These are phyloP conservation scores for Apodemus speciosus DNA, from an alignment of 2,113 vertebrate genomes.

Conservation along the genomic window DNA sequence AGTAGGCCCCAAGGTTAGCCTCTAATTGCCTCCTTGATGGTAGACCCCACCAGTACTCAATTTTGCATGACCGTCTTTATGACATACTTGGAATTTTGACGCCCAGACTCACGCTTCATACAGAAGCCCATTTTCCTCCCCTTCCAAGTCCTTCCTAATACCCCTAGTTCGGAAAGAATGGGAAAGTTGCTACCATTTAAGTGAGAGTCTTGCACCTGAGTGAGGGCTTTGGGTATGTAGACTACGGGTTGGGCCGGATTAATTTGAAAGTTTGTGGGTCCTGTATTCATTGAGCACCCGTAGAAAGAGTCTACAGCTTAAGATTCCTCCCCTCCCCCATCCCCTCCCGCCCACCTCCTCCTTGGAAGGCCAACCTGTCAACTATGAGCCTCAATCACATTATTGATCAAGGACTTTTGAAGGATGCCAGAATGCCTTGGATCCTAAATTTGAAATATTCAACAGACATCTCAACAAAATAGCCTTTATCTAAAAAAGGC, in stretches of 20 bases:
- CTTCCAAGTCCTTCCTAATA: slow-evolving; percentile 52
- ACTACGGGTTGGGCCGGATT: neutral
- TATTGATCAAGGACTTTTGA: neutral
- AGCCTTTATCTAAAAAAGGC: neutral
- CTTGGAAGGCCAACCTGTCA: neutral
- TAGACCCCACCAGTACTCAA: slow-evolving; percentile 52
- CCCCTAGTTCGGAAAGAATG: slow-evolving; percentile 60
- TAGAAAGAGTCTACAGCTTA: neutral
- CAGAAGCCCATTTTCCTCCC: slow-evolving; percentile 61
- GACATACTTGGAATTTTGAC: slow-evolving; percentile 79
- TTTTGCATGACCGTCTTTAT: slow-evolving; percentile 80
- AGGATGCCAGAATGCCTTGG: neutral
- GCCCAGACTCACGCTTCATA: slow-evolving; percentile 69
- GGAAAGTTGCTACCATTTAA: slow-evolving; percentile 42
- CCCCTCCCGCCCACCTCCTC: neutral
- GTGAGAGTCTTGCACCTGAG: slow-evolving; percentile 19
- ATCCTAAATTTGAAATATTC: neutral
- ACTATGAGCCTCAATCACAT: neutral
- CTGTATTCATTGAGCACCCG: neutral
- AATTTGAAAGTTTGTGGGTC: neutral
- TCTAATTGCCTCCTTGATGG: slow-evolving; percentile 78
- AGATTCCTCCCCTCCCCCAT: neutral
- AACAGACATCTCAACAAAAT: slow-evolving; percentile 33
- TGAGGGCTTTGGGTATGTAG: neutral
- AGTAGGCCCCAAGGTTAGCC: slow-evolving; percentile 75